Evolutionary conservation across 2,797 vertebrate genomes (phyloP), one percentile per base, ranked within the genome.

Genomic region (Pipistrellus kuhlii): DNA sequence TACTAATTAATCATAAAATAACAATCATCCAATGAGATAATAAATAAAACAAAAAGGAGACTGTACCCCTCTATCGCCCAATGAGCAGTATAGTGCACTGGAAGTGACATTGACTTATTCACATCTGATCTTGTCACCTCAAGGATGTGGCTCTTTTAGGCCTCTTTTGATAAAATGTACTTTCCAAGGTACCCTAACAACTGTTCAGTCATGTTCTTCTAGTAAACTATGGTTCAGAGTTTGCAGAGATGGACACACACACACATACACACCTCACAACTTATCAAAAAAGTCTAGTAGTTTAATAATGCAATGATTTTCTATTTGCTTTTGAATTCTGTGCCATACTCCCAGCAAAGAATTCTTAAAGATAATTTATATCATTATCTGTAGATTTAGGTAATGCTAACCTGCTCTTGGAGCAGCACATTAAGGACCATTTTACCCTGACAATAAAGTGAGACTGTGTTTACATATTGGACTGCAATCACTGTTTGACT

Each of bases 381-480:
- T 97, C 97, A 95, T 96, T 95, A 97, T 97, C 96, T 85, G n/a
- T 85, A 95, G 90, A 84, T 90, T 96, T 94, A 95, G 93, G 97
- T 96, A 98, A 97, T 81, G 81, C 94, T 94, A 98, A 96, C 95
- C 95, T 98, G 96, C 96, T 97, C 96, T 96, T 94, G 92, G 90
- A 96, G 93, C 95, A 97, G 95, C 96, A 97, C 97, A 97, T 98
- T 97, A 97, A 96, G 97, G 97, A 55, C 95, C 96, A 96, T 98
- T 97, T 98, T 97, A 97, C 90, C 88, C 85, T 97, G 96, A 98
- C 98, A 97, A 97, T 98, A 97, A 94, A 95, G 97, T 97, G 85
- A 97, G 91, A 73, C 96, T 94, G 85, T 97, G 97, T 98, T 98
- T 98, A 97, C 12, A 6, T 95, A 95, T 92, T 96, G 97, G 96